Base-by-base conservation (phyloP, 2,797 vertebrate genomes). In the Malacoctenus gilli region DNA sequence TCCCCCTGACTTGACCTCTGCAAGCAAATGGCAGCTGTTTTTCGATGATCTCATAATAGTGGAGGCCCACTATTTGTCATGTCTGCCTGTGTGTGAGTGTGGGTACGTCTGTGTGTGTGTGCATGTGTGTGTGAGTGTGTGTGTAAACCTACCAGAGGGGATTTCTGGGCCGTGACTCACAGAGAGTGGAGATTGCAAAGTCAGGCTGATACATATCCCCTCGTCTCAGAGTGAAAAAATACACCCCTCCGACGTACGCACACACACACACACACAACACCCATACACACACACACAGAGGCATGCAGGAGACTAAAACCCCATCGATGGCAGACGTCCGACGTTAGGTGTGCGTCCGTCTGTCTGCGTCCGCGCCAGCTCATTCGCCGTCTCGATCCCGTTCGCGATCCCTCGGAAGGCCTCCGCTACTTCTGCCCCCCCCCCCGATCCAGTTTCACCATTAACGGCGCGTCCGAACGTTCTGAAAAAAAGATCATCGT, bases 11-110 rank as follows among this genome's bases (percentile, higher is more conserved):
- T 44, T 80, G 70, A 88, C 78, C 79, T 74, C 36, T 47, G 54
- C 59, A 28, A 78, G 64, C 16, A 0, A 73, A 76, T 68, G 65
- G 75, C 83, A 89, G 83, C 81, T 88, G 86, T 68, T 87, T 85
- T 75, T 83, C 68, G 67, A 42, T 88, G 85, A 86, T 79, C 75
- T 88, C 85, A 88, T 70, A 54, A 61, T 30, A 18, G 83, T 83
- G 82, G 81, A 84, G 85, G 74, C 79, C 86, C 77, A 75, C 68
- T 36, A 71, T 85, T 77, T 77, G 80, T 85, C 73, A 79, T 77
- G 76, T 84, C 61, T 82, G 59, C 12, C 54, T 67, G 38, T 37
- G 66, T 56, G 54, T 57, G 59, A 57, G 30, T 49, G 59, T 57
- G 30, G 46, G 46, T 55, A 78, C 75, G 76, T 83, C 59, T 82